Percentiles rank a stretch among this genome's conserved stretches.
Evolutionary conservation across 30 jellyfish, hydroid and myxozoan species (phyloP).

Genomic region (Mastigias papua): DNA sequence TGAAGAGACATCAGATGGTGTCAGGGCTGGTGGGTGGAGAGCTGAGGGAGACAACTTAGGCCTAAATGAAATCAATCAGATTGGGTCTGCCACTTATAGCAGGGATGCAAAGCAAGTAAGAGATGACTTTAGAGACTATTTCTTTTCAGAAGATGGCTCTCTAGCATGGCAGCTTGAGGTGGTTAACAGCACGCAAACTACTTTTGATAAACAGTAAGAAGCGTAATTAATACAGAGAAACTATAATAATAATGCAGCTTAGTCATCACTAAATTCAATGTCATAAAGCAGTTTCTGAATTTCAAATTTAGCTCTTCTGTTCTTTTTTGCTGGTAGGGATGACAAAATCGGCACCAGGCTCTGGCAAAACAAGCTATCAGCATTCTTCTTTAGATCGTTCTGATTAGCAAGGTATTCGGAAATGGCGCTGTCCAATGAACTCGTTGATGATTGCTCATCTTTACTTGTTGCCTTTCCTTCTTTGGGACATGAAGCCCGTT

Average conservation of each 20-base stretch:
- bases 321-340: slow-evolving; percentile 62
- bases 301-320: slow-evolving; percentile 29
- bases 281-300: slow-evolving; percentile 50
- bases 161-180: slow-evolving; percentile 81
- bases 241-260: neutral
- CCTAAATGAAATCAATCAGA: slow-evolving; percentile 27
- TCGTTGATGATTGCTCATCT: slow-evolving; percentile 45
- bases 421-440: slow-evolving; percentile 56
- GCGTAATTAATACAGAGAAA: neutral
- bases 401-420: slow-evolving; percentile 17
- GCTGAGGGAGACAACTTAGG: slow-evolving; percentile 52
- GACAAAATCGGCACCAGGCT: slow-evolving; percentile 69
- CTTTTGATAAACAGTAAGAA: slow-evolving; percentile 54
- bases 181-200: slow-evolving; percentile 56
- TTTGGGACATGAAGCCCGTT: slow-evolving; percentile 22
- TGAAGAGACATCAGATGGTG: slow-evolving; percentile 68
- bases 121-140: slow-evolving; percentile 79
- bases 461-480: slow-evolving; percentile 29
- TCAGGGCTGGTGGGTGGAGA: slow-evolving; percentile 83
- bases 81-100: slow-evolving; percentile 76
- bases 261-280: slow-evolving; percentile 50
- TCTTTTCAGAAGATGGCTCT: slow-evolving; percentile 71
- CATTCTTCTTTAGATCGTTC: slow-evolving; percentile 17
- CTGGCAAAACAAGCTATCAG: slow-evolving; percentile 56
- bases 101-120: slow-evolving; percentile 76